Conservation (phyloP, 2,888 invertebrate genomes). For the Sinhomidia bicolor region DNA sequence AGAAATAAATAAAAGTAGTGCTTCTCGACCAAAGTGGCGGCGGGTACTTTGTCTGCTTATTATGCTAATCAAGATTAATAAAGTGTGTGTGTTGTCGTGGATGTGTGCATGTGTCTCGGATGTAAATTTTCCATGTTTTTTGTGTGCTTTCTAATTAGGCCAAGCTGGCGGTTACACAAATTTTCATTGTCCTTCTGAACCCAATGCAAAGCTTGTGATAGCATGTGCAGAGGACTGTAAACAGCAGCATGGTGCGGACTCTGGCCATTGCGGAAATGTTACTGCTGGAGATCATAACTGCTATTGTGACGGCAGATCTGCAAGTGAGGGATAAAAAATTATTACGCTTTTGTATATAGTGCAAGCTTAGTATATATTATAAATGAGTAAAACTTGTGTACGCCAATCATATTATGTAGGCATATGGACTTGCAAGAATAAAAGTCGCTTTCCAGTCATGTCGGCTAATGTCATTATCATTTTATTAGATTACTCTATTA, state of each 20-base stretch:
- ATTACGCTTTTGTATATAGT: too few species aligned
- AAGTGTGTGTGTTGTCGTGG: neutral
- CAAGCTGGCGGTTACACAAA: slow-evolving; percentile 42
- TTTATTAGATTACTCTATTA: slow-evolving; percentile 17
- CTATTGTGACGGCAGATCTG: slow-evolving; percentile 51
- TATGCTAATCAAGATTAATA: too few species aligned
- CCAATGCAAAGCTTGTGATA: slow-evolving; percentile 27
- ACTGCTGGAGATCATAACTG: slow-evolving; percentile 56
- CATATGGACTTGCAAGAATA: too few species aligned
- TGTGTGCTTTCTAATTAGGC: slow-evolving; percentile 34
- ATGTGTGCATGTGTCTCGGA: neutral
- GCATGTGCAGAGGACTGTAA: slow-evolving; percentile 41
- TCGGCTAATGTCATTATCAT: slow-evolving; percentile 10
- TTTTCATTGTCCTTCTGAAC: slow-evolving; percentile 41
- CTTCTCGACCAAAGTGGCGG: too few species aligned
- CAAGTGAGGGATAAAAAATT: slow-evolving; percentile 29
- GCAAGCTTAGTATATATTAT: neutral
- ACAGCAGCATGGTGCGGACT: slow-evolving; percentile 49
- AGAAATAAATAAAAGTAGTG: too few species aligned
- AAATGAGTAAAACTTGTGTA: too few species aligned
- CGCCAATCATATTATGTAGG: too few species aligned
- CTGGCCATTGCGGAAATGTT: slow-evolving; percentile 53
- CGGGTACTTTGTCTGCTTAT: too few species aligned
- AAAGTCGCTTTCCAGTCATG: too few species aligned
- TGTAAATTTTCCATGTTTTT: neutral